Percentiles rank a stretch among this genome's conserved stretches.
These are phyloP conservation scores for Cyprinella venusta DNA, from an alignment of 2,797 vertebrate genomes.

Conservation along the genomic window DNA sequence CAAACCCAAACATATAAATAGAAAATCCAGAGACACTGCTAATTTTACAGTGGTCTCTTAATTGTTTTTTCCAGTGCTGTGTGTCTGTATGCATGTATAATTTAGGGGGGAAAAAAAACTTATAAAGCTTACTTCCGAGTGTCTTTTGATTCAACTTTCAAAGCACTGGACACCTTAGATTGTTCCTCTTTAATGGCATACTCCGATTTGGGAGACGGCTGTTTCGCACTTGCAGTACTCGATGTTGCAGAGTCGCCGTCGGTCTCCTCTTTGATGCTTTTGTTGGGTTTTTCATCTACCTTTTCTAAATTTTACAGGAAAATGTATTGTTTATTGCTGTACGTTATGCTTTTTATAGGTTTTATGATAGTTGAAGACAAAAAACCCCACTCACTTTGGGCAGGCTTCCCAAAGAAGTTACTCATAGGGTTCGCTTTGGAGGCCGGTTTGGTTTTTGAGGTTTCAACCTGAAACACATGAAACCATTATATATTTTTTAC, in stretches of 20 bases:
- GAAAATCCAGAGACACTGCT: not conserved
- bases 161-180: slow-evolving; percentile 47
- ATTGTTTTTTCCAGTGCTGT: not conserved
- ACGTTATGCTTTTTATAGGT: not conserved
- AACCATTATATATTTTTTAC: slow-evolving; percentile 46
- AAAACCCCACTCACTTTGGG: slow-evolving; percentile 80
- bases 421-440: slow-evolving; percentile 76
- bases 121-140: slow-evolving; percentile 66
- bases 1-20: not conserved
- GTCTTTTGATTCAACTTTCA: slow-evolving; percentile 61
- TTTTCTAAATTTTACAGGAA: slow-evolving; percentile 66
- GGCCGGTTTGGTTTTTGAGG: slow-evolving; percentile 77
- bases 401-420: slow-evolving; percentile 91
- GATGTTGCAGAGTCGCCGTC: slow-evolving; percentile 60
- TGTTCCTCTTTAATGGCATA: slow-evolving; percentile 58
- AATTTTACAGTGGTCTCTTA: not conserved
- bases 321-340: not conserved
- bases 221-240: slow-evolving; percentile 44
- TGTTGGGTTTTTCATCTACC: slow-evolving; percentile 74
- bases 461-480: slow-evolving; percentile 76
- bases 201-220: slow-evolving; percentile 48
- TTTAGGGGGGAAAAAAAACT: not conserved
- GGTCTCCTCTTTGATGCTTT: slow-evolving; percentile 79
- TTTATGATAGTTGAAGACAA: slow-evolving; percentile 43
- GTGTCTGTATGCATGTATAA: not conserved